phyloP scores from a whole-genome alignment of 2,888 invertebrate genomes.

The Poecilus cupreus region DNA sequence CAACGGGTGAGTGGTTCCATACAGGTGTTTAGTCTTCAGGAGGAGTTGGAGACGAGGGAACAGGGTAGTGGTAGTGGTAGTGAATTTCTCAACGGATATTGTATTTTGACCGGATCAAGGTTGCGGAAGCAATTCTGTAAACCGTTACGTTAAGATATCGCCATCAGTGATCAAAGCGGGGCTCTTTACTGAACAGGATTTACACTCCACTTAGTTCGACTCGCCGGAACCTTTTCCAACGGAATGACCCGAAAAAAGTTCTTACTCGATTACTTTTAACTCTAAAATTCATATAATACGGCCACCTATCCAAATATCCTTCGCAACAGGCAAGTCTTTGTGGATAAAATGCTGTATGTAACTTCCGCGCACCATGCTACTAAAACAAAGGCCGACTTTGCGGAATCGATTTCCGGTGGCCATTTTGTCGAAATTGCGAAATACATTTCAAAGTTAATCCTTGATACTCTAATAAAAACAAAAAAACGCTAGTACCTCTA shows the following conservation, averaged over 20 bases:
- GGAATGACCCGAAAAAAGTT: slow-evolving; percentile 46
- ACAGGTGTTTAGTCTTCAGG: background rate
- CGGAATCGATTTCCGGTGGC: slow-evolving; percentile 1
- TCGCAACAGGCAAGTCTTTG: slow-evolving; percentile 15
- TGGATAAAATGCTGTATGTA: slow-evolving; percentile 19
- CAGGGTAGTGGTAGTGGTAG: background rate
- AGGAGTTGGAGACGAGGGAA: background rate
- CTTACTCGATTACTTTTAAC: slow-evolving; percentile 50
- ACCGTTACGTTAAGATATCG: slow-evolving; percentile 52
- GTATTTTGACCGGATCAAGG: slow-evolving; percentile 46
- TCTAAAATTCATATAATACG: slow-evolving; percentile 46
- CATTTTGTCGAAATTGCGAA: slow-evolving; percentile 5
- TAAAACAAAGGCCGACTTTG: slow-evolving; percentile 1
- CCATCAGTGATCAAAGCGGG: slow-evolving; percentile 51
- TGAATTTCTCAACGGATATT: slow-evolving; percentile 48
- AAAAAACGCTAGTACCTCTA: background rate
- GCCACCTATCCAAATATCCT: slow-evolving; percentile 13
- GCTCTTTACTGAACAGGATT: slow-evolving; percentile 49
- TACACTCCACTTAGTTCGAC: slow-evolving; percentile 45
- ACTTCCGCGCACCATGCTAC: no score
- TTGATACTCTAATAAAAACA: background rate
- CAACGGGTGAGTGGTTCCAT: no score
- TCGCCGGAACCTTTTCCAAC: slow-evolving; percentile 48
- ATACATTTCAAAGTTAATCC: slow-evolving; percentile 18
- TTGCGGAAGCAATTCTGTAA: slow-evolving; percentile 51